phyloP scores from a whole-genome alignment of 2,888 invertebrate species.

The Bhutanitis thaidina region DNA sequence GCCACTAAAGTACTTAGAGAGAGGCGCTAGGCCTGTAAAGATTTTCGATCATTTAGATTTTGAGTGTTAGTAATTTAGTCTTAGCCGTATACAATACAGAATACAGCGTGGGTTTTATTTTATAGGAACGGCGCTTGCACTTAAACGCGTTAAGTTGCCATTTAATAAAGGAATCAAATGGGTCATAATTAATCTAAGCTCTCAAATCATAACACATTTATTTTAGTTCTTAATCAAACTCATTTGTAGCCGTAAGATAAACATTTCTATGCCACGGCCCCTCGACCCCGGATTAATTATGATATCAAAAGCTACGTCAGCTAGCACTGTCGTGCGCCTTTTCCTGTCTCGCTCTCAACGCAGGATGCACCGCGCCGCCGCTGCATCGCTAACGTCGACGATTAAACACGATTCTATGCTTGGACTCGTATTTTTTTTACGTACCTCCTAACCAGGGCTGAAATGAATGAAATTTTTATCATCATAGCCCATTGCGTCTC shows the following conservation, averaged over 20 bases:
- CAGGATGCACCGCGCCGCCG: conserved; percentile 42
- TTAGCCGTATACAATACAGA: no score
- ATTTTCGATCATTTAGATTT: no score
- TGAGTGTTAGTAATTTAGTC: no score
- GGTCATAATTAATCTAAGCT: no score
- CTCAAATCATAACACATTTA: conserved; percentile 28
- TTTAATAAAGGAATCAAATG: no score
- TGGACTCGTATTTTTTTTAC: conserved; percentile 65
- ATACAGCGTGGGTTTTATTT: no score
- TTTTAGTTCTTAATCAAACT: conserved; percentile 57
- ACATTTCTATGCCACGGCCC: conserved; percentile 57
- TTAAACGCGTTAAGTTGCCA: no score
- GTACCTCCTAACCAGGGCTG: conserved; percentile 25
- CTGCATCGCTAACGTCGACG: conserved; percentile 54
- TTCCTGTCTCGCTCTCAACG: conserved; percentile 48
- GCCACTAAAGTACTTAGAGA: no score
- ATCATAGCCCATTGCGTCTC: no score
- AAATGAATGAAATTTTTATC: neutral
- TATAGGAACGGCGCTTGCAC: no score
- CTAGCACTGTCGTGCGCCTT: conserved; percentile 40
- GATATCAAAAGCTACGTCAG: conserved; percentile 71
- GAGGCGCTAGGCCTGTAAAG: no score
- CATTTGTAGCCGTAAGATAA: conserved; percentile 64
- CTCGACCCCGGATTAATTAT: conserved; percentile 62
- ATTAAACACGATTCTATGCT: conserved; percentile 79